A percentile compares a stretch with the other conserved stretches of the same genome.
phyloP scores from a whole-genome alignment of 2,113 vertebrate species.

The Psittacus erithacus region DNA sequence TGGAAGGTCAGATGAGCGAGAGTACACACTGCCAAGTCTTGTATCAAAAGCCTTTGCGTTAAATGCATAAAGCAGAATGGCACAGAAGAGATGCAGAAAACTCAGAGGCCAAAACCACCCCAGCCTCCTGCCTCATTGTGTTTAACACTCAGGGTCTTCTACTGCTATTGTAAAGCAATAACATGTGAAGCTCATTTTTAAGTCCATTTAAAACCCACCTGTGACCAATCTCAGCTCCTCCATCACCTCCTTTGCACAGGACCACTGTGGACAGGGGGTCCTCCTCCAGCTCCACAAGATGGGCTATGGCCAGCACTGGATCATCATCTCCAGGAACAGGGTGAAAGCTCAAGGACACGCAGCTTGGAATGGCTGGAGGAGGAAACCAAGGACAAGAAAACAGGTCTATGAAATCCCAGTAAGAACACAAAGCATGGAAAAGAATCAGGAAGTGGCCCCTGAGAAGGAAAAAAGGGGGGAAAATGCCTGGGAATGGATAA shows the following conservation, averaged over 20 bases:
- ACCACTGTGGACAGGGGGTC: background rate
- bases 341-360: accelerated
- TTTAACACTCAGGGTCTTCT: background rate
- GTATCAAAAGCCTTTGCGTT: background rate
- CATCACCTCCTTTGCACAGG: background rate
- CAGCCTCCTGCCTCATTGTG: too few species aligned
- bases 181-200: background rate
- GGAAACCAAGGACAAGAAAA: background rate
- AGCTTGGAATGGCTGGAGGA: background rate
- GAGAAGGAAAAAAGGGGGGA: background rate
- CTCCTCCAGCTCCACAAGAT: background rate
- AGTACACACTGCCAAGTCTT: accelerated
- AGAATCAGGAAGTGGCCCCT: background rate
- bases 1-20: background rate
- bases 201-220: background rate
- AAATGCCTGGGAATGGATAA: background rate
- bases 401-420: background rate
- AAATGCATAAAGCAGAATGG: background rate
- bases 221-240: background rate
- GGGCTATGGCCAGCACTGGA: background rate
- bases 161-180: background rate
- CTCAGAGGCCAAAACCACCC: background rate
- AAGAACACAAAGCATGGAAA: background rate
- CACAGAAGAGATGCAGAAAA: background rate
- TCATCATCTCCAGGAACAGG: background rate